Conservation (phyloP, 1,140 invertebrate species). For the Euschistus heros region DNA sequence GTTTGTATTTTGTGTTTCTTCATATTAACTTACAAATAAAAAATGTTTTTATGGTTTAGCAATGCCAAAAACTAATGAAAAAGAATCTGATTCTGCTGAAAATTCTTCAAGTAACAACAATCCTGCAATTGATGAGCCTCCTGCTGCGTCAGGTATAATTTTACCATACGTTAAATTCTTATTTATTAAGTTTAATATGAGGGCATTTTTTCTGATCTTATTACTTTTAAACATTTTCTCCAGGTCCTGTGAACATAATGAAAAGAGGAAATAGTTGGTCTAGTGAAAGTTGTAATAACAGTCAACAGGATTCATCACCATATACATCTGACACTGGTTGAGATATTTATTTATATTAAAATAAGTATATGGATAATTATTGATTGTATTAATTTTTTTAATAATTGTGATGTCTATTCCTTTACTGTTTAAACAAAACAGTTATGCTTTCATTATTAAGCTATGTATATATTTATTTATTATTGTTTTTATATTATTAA, state of each 20-base stretch:
- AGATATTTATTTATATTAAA: not conserved
- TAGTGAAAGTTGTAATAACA: slow-evolving; percentile 42
- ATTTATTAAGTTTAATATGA: too few species aligned
- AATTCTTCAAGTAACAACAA: slow-evolving; percentile 20
- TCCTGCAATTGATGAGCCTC: slow-evolving; percentile 46
- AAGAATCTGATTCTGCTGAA: not conserved
- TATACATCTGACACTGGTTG: slow-evolving; percentile 41
- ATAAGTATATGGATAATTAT: too few species aligned
- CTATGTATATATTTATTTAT: too few species aligned
- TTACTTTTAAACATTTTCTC: slow-evolving; percentile 31
- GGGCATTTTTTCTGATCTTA: slow-evolving; percentile 15
- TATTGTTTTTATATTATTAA: too few species aligned
- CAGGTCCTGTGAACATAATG: slow-evolving; percentile 35
- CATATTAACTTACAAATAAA: not conserved
- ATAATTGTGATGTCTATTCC: too few species aligned
- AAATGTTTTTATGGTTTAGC: slow-evolving; percentile 13
- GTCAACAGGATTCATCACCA: slow-evolving; percentile 40
- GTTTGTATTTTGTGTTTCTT: slow-evolving; percentile 1
- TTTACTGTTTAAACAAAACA: too few species aligned
- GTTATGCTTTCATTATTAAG: too few species aligned
- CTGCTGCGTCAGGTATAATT: slow-evolving; percentile 39
- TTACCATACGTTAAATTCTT: too few species aligned
- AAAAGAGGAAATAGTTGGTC: slow-evolving; percentile 43
- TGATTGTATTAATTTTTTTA: too few species aligned
- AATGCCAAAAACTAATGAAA: slow-evolving; percentile 1